Base-by-base conservation (phyloP, 2,113 vertebrate species). In the Aleadryas rufinucha region DNA sequence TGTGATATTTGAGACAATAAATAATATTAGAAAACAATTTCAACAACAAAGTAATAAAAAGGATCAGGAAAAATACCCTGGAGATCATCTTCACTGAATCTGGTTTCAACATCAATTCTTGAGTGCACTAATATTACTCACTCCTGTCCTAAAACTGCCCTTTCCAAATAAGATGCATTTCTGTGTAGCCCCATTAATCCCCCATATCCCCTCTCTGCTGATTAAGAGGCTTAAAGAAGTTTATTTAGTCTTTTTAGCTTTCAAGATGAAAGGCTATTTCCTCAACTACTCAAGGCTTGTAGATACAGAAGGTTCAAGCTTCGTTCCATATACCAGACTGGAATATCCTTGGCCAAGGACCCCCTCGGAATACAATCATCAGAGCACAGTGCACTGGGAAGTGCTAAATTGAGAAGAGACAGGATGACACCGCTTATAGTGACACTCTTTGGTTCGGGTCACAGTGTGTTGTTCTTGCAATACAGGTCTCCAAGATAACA, bases 1-100 rank as follows among this genome's bases (percentile, higher is more conserved):
- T 5, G 7, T 84, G 68, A 84, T 90, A 95, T 87, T 89, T 90
- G 44, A 94, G 64, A 92, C 41, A 84, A 93, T 94, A 96, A 96
- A 96, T 95, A 93, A 79, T 82, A 90, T 70, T 70, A 93, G 68
- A 92, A 95, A 96, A 93, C 54, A 96, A 87, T 87, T 92, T 93
- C 2, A 7, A 81, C 52, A 94, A 93, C 64, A 92, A 87, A 92
- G 91, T 82, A 89, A 92, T 94, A 93, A 95, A 95, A 93, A 92
- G 39, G 56, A 95, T 92, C 47, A 52, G 27, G 31, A 95, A 44
- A 59, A 92, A 93, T 86, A 90, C 50, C 31, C 59, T 86, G 71
- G 79, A 88, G 63, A 96, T 70, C 13, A 77, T 83, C 64, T 61
- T 65, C 45, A 53, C 27, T 47, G 23, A 86, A 77, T 92, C 86